Conservation (phyloP, 2,113 vertebrate genomes). For the Recurvirostra avosetta region DNA sequence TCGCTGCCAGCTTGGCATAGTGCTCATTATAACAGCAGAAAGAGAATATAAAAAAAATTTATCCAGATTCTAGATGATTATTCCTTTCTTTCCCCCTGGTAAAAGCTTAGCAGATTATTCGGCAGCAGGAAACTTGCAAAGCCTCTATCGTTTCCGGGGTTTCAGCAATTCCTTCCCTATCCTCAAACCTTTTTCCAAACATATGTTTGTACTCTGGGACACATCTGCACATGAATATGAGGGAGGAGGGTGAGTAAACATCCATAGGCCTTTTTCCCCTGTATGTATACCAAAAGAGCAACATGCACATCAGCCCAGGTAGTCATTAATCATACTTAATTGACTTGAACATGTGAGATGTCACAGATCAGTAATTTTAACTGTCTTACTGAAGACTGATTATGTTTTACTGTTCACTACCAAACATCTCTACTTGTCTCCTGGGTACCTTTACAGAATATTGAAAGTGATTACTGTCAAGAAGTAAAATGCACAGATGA, state of each 20-base stretch:
- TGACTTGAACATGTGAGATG: slow-evolving; percentile 75
- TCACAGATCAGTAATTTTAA: slow-evolving; percentile 76
- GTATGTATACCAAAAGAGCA: not conserved
- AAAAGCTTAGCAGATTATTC: not conserved
- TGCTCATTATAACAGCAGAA: rapidly evolving
- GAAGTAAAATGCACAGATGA: slow-evolving; percentile 64
- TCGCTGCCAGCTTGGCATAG: rapidly evolving
- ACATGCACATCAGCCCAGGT: slow-evolving; percentile 15
- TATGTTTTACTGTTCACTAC: slow-evolving; percentile 65
- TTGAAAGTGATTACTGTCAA: slow-evolving; percentile 76
- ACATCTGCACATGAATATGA: slow-evolving; percentile 16
- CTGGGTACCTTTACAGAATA: slow-evolving; percentile 63
- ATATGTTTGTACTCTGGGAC: not conserved
- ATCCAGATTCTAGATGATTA: not conserved
- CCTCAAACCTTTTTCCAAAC: slow-evolving; percentile 13
- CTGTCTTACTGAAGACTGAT: slow-evolving; percentile 77
- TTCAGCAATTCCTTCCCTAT: not conserved
- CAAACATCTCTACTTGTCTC: slow-evolving; percentile 66
- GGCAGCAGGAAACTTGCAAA: not conserved
- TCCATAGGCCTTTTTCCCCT: not conserved
- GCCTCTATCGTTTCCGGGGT: not conserved
- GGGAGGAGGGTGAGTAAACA: slow-evolving; percentile 22
- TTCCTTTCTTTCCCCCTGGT: too few species aligned
- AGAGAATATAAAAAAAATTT: too few species aligned
- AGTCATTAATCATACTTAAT: slow-evolving; percentile 82